A percentile compares a stretch with the other conserved stretches of the same genome.
These are phyloP conservation scores for Hyposoter didymator DNA, from an alignment of 2,888 invertebrate genomes.

Conservation along the genomic window DNA sequence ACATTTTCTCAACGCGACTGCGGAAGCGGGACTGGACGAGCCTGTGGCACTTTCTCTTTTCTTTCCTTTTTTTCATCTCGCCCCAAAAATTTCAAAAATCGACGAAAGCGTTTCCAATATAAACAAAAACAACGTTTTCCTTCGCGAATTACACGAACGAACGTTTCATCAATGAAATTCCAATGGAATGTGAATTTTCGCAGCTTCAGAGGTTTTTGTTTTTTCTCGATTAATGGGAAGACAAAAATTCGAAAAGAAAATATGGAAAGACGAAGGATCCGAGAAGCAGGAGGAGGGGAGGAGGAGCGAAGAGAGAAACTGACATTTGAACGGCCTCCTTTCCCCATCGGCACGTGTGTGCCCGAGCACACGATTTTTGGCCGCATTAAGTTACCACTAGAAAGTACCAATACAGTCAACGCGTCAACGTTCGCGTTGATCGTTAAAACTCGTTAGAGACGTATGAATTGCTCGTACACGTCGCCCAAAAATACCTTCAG, in stretches of 20 bases:
- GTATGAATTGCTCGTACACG: slow-evolving; percentile 19
- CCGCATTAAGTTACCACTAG: slow-evolving; percentile 62
- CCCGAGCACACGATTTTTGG: slow-evolving; percentile 61
- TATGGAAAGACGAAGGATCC: slow-evolving; percentile 6
- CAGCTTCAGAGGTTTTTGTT: neutral
- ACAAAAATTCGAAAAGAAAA: neutral
- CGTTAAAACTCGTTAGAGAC: slow-evolving; percentile 17
- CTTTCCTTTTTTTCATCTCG: neutral
- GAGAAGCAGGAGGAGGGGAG: neutral
- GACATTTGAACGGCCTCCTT: slow-evolving; percentile 74
- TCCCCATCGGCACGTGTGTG: slow-evolving; percentile 67
- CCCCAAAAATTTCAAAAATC: neutral
- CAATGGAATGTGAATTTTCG: neutral
- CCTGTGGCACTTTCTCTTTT: slow-evolving; percentile 41
- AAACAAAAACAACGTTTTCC: no score
- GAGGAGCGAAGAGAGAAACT: slow-evolving; percentile 51
- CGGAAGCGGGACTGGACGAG: slow-evolving; percentile 48
- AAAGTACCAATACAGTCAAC: slow-evolving; percentile 56
- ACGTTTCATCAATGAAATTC: neutral
- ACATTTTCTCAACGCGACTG: slow-evolving; percentile 24
- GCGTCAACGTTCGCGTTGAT: slow-evolving; percentile 5
- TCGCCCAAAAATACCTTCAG: slow-evolving; percentile 46
- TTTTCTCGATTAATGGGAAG: neutral
- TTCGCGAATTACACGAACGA: no score
- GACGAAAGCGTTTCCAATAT: neutral